Conservation (phyloP, 2,888 invertebrate genomes). For the Drosophila subquinaria region DNA sequence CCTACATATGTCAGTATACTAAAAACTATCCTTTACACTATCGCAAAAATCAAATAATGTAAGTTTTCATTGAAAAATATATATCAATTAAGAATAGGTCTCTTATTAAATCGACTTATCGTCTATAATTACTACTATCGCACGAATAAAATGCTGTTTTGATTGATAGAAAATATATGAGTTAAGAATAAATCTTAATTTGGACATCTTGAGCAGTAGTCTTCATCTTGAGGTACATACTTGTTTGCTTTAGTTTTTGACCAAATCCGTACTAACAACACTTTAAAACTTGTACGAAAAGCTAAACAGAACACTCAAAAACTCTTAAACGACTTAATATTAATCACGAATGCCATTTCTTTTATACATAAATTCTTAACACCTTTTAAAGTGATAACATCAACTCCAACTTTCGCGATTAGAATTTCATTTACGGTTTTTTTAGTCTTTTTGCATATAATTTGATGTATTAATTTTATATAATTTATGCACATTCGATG, state of each 20-base stretch:
- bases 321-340: background rate
- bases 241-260: background rate
- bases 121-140: background rate
- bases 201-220: background rate
- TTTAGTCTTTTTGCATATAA: background rate
- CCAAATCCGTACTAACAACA: background rate
- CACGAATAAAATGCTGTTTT: background rate
- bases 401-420: background rate
- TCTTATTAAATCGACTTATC: no score
- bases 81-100: no score
- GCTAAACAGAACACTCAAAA: background rate
- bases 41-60: no score
- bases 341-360: background rate
- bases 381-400: background rate
- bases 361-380: background rate
- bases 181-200: no score
- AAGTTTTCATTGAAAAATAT: no score
- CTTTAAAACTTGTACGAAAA: background rate
- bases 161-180: no score
- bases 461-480: background rate
- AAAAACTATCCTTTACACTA: no score
- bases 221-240: no score
- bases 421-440: background rate
- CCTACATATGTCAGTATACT: no score
- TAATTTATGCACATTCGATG: background rate